phyloP scores from a whole-genome alignment of 2,888 invertebrate species.

The Ormyrus labotus region DNA sequence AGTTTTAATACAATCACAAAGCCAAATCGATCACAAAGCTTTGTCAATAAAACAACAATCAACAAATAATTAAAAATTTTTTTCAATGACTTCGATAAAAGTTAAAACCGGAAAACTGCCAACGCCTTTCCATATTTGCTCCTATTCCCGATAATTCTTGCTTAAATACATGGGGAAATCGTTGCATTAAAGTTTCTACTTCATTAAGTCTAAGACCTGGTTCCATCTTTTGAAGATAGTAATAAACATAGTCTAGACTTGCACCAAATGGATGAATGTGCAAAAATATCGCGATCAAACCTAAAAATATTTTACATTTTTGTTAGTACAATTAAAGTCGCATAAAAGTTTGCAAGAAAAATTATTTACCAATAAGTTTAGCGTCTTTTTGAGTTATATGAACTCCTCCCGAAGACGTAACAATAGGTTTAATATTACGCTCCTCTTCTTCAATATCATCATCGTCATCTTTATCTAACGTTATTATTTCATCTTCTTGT shows the following conservation, averaged over 20 bases:
- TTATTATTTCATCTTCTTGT: constrained; percentile 76
- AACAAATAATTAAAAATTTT: constrained; percentile 31
- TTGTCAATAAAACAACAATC: constrained; percentile 50
- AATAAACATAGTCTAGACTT: constrained; percentile 92
- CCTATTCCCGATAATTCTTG: constrained; percentile 88
- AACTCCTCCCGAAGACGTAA: constrained; percentile 64
- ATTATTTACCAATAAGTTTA: constrained; percentile 82
- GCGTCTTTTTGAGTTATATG: constrained; percentile 81
- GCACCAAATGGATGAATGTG: constrained; percentile 96
- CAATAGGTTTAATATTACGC: constrained; percentile 68
- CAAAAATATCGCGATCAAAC: constrained; percentile 91
- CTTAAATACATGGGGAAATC: constrained; percentile 88
- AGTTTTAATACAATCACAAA: constrained; percentile 52
- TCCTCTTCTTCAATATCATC: constrained; percentile 72
- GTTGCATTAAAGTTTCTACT: constrained; percentile 86
- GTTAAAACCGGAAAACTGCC: constrained; percentile 88
- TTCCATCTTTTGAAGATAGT: constrained; percentile 90
- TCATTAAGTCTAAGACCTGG: constrained; percentile 84
- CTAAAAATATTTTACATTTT: constrained; percentile 66
- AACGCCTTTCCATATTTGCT: constrained; percentile 89
- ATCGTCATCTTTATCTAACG: constrained; percentile 75
- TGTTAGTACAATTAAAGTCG: not conserved
- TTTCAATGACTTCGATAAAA: constrained; percentile 67
- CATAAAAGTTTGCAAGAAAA: not conserved
- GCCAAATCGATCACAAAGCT: constrained; percentile 52